Evolutionary conservation across 2,888 invertebrate genomes (phyloP), one percentile per base, ranked within the genome.

Genomic region (Netelia inedita): DNA sequence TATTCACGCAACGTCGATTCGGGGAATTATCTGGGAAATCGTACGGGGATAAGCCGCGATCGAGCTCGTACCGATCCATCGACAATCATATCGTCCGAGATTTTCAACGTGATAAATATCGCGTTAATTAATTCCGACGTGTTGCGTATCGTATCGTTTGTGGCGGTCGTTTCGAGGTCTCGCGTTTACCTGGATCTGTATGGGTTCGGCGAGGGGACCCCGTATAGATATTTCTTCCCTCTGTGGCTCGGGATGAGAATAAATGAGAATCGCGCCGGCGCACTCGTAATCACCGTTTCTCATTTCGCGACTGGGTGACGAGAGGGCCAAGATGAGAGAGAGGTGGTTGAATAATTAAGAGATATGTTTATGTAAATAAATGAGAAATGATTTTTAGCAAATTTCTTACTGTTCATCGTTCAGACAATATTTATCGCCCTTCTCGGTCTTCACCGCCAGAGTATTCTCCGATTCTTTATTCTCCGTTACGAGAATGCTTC

Each of bases 281-380:
- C 97, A 96, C 87, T 96, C 95, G 93, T 98, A 98, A 94, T 98
- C 98, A 10, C 97, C 97, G 68, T 97, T 96, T 94, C 96, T 92
- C 21, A 96, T 95, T 87, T 85, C 85, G 3, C 8, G 14, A 50
- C 85, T 85, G 74, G 28, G 59, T n/a, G n/a, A n/a, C n/a, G 63
- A 1, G 53, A 43, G 11, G 10, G 16, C 28, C 9, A 10, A 53
- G n/a, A 11, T 35, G 35, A 35, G 6, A 6, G 6, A n/a, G n/a
- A n/a, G n/a, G n/a, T n/a, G n/a, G 6, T 35, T 35, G 6, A 35
- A 6, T 35, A 35, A 35, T 35, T 6, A 6, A 35, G 35, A 35
- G 6, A 35, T 35, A 35, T 6, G 6, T 35, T 35, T 35, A 6
- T 35, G 35, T 3, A 35, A 35, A 35, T 28, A 53, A 50, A 1